A percentile compares a stretch with the other conserved stretches of the same genome.
Evolutionary conservation across 2,797 vertebrate species (phyloP).

Genomic region (Toxotes lorentzi): DNA sequence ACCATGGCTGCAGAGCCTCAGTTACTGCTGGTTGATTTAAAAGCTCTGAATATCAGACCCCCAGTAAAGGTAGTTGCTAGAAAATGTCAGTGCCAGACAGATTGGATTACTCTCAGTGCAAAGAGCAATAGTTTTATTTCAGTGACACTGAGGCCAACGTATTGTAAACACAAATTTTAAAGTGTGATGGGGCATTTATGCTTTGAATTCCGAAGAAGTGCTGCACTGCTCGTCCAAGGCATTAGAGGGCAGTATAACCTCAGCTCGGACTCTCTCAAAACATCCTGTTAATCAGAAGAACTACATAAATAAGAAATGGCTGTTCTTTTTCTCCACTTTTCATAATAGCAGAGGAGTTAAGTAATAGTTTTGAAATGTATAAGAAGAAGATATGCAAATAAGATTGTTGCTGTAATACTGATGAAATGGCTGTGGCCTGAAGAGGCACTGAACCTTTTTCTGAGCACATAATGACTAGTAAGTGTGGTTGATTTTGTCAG

Average conservation of each 20-base stretch:
- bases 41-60: not conserved
- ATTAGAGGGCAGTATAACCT: conserved; percentile 75
- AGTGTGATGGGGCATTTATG: not conserved
- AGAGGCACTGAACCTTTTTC: conserved; percentile 12
- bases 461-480: conserved; percentile 54
- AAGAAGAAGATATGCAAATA: conserved; percentile 10
- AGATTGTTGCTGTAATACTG: not conserved
- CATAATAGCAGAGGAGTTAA: conserved; percentile 11
- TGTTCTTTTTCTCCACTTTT: conserved; percentile 4
- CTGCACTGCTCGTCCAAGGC: conserved; percentile 56
- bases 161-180: not conserved
- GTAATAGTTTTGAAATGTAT: not conserved
- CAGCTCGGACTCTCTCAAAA: conserved; percentile 20
- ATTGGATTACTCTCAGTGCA: not conserved
- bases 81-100: not conserved
- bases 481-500: conserved; percentile 63
- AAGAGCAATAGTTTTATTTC: not conserved
- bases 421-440: conserved; percentile 6
- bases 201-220: not conserved
- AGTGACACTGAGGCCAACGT: not conserved
- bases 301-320: not conserved
- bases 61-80: not conserved
- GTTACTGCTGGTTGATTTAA: conserved; percentile 10
- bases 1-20: conserved; percentile 44
- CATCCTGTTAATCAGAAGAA: not conserved